Base-by-base conservation (phyloP, 2,797 vertebrate genomes). In the Danio choprae region DNA sequence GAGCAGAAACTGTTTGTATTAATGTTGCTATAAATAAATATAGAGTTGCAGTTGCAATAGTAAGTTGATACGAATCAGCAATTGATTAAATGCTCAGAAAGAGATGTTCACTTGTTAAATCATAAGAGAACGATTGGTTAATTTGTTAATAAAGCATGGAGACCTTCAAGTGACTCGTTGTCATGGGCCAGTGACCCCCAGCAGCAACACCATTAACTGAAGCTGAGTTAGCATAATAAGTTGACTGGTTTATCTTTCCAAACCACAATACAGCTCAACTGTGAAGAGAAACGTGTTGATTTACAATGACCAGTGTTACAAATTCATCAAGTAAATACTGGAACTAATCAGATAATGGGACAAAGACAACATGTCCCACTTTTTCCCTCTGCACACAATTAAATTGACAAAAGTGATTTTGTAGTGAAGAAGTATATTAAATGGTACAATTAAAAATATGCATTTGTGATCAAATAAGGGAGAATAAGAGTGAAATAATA, bases 141-240 rank as follows among this genome's bases (percentile, higher is more conserved):
- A 29, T 29, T 29, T 29, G 29, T 29, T 29, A 29, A 3, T 29
- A 29, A 29, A 29, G 29, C 13, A 41, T 48, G 4, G 36, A 79
- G 29, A 11, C 0, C 59, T 72, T 58, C 7, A 18, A 70, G 50
- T 12, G 36, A 50, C 13, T 4, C 3, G 51, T 63, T 74, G 20
- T 15, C 53, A 64, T 58, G 18, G 18, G 22, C 10, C 22, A 58
- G 13, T 38, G 53, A 68, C 22, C 51, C 10, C 18, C 38, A 36
- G 20, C 29, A 15, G 1, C 70, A 78, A 67, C 16, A 60, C 81
- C 38, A 78, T 67, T 78, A 78, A 78, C 36, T 78, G 60, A 59
- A 60, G 69, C 62, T 68, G 69, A 51, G 41, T 5, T n/a, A 29
- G 43, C 18, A 78, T 46, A 9, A 56, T 41, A 55, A 71, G 5